phyloP scores from a whole-genome alignment of 2,113 vertebrate genomes.

The Sciurus niger region DNA sequence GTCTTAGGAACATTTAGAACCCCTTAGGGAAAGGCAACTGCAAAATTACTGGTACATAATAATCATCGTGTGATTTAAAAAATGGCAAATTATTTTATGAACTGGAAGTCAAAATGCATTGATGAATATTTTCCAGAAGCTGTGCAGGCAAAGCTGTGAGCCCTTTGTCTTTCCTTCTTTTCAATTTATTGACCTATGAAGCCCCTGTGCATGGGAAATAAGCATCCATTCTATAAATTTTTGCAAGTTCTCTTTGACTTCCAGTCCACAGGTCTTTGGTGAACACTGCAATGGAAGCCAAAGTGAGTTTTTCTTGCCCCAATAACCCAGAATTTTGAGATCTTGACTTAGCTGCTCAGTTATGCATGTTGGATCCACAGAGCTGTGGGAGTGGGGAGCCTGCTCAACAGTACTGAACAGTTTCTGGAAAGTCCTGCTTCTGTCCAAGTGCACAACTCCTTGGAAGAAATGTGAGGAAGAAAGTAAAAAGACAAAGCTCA shows the following conservation, averaged over 20 bases:
- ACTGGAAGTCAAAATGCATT: neutral
- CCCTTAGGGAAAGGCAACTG: neutral
- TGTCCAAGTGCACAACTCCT: neutral
- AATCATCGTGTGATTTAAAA: neutral
- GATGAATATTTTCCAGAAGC: neutral
- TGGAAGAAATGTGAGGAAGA: neutral
- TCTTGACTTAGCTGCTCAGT: neutral
- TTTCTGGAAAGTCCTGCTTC: neutral
- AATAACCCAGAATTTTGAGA: neutral
- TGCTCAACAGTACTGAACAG: neutral
- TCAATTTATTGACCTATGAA: neutral
- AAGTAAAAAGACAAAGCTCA: neutral
- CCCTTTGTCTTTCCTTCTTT: neutral
- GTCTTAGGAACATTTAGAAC: neutral
- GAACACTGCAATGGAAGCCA: neutral
- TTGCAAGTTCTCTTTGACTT: neutral
- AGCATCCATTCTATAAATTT: neutral
- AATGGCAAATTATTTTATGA: neutral
- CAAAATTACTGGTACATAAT: neutral
- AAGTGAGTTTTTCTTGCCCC: neutral
- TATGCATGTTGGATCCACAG: too few relatives aligned
- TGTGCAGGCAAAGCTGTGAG: fast-evolving
- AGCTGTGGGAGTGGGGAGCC: fast-evolving
- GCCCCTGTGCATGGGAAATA: neutral
- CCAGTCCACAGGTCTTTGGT: neutral